Conservation (phyloP, 1,140 invertebrate genomes). For the Drosophila rufa region DNA sequence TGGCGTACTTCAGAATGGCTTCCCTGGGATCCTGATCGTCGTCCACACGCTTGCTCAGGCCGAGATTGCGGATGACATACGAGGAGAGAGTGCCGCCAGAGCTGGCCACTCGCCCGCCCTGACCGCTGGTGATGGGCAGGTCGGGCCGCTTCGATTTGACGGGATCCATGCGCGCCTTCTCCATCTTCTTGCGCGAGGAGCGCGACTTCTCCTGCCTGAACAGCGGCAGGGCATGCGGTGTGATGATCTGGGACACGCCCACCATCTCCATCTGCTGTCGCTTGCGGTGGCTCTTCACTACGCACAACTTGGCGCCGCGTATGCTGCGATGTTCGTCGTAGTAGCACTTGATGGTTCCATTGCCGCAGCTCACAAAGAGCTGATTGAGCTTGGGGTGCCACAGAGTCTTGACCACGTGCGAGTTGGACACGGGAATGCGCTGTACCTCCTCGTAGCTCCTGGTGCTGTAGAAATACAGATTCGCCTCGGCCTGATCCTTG, state of each 20-base stretch:
- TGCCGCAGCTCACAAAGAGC: constrained; percentile 96
- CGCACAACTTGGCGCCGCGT: constrained; percentile 96
- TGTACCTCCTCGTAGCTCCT: constrained; percentile 91
- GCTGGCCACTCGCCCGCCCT: constrained; percentile 96
- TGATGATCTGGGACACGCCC: constrained; percentile 97
- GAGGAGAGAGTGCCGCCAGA: constrained; percentile 98
- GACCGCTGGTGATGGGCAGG: constrained; percentile 95
- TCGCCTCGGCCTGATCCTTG: constrained; percentile 90
- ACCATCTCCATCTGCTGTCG: constrained; percentile 94
- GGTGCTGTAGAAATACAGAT: constrained; percentile 93
- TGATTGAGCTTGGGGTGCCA: constrained; percentile 99
- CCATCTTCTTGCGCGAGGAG: constrained; percentile 95
- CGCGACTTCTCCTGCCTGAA: constrained; percentile 97
- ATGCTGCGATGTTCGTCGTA: constrained; percentile 95
- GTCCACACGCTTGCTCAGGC: constrained; percentile 96
- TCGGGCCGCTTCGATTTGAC: constrained; percentile 97
- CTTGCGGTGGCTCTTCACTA: constrained; percentile 92
- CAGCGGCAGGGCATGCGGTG: constrained; percentile 97
- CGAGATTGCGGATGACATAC: constrained; percentile 98
- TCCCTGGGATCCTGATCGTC: constrained; percentile 98
- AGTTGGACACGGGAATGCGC: constrained; percentile 91
- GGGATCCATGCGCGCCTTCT: constrained; percentile 96
- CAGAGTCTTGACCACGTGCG: constrained; percentile 94
- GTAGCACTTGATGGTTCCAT: constrained; percentile 95
- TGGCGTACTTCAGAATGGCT: constrained; percentile 98